Conservation (phyloP, 2,113 vertebrate species). For the Picathartes gymnocephalus region DNA sequence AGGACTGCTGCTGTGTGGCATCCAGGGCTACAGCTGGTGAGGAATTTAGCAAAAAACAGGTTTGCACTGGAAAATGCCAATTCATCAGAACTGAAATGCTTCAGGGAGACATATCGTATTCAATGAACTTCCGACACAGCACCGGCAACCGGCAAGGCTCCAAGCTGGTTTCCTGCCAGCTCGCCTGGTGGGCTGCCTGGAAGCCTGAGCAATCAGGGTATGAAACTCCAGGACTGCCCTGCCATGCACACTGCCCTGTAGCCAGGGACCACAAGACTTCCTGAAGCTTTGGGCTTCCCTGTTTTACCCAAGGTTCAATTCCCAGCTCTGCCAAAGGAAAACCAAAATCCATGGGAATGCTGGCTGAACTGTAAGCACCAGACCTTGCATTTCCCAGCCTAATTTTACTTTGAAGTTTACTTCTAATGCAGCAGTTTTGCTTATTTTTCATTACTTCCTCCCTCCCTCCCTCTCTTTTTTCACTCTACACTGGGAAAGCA, state of each 20-base stretch:
- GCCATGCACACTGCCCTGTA: background rate
- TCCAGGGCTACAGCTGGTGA: background rate
- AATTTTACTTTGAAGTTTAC: background rate
- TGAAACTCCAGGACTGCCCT: background rate
- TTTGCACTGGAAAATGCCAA: slow-evolving; percentile 47
- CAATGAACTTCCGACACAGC: slow-evolving; percentile 35
- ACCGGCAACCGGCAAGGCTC: slow-evolving; percentile 27
- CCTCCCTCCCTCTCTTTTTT: background rate
- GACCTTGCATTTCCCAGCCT: background rate
- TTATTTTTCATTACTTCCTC: background rate
- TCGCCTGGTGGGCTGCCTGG: slow-evolving; percentile 47
- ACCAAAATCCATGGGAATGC: background rate
- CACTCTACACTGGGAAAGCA: background rate
- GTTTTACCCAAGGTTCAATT: background rate
- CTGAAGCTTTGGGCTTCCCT: background rate
- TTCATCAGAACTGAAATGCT: slow-evolving; percentile 47
- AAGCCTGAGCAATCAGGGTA: background rate
- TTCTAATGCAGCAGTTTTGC: background rate
- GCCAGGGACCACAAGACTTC: slow-evolving; percentile 15
- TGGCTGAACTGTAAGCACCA: background rate
- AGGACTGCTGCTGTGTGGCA: background rate
- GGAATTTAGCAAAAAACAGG: slow-evolving; percentile 37
- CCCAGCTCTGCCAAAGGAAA: slow-evolving; percentile 1
- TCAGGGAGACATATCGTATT: background rate
- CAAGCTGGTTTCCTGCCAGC: slow-evolving; percentile 35